Evolutionary conservation across 2,113 vertebrate species (phyloP).

Genomic region (Upupa epops): DNA sequence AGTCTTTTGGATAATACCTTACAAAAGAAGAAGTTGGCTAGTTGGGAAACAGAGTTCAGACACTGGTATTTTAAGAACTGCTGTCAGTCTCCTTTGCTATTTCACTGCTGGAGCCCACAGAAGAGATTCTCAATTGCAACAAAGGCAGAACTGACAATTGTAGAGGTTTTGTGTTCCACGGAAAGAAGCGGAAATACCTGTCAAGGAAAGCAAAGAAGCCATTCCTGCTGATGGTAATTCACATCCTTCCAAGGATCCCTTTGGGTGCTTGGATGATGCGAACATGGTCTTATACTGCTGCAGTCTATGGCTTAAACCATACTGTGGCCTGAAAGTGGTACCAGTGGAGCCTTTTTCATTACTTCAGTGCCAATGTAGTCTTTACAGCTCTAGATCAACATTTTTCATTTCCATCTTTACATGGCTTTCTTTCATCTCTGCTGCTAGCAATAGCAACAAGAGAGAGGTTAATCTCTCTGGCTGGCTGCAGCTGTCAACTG

Average conservation of each 20-base stretch:
- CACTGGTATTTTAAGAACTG: background rate
- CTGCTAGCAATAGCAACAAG: background rate
- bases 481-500: background rate
- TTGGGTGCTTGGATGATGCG: background rate
- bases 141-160: background rate
- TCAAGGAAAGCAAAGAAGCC: background rate
- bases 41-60: background rate
- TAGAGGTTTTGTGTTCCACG: background rate
- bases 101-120: background rate
- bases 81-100: background rate
- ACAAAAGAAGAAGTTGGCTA: background rate
- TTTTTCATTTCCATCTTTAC: rapidly evolving
- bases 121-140: background rate
- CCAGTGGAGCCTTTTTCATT: background rate
- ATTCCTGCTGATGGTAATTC: background rate
- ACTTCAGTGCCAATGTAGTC: background rate
- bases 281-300: background rate
- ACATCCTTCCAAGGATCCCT: background rate
- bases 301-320: background rate
- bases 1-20: background rate
- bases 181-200: background rate
- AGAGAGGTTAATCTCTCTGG: background rate
- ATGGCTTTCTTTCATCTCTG: background rate
- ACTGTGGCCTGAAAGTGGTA: background rate
- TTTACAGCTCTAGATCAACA: background rate